phyloP scores from a whole-genome alignment of 2,113 vertebrate species.

The Ivindomyrus marchei region DNA sequence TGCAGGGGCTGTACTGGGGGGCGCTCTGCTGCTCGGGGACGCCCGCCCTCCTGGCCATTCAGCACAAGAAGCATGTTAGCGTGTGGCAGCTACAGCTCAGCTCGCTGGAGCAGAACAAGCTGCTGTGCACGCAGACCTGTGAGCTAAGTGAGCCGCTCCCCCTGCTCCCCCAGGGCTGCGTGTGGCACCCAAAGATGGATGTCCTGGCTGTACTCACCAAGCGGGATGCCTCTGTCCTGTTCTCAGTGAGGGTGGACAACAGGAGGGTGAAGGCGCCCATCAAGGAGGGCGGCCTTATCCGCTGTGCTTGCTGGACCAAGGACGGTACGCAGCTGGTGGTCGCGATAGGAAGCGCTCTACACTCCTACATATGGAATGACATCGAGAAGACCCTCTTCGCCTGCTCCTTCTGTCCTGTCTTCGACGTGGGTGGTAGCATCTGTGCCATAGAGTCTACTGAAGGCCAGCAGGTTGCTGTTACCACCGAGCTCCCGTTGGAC shows the following conservation, averaged over 20 bases:
- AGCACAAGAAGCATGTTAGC: slow-evolving; percentile 79
- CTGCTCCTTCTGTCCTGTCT: slow-evolving; percentile 76
- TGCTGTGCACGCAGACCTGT: slow-evolving; percentile 77
- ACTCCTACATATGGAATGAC: slow-evolving; percentile 86
- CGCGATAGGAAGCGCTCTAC: slow-evolving; percentile 75
- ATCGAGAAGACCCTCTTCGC: slow-evolving; percentile 70
- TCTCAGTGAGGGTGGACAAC: slow-evolving; percentile 67
- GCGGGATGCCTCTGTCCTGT: slow-evolving; percentile 71
- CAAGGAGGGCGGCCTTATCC: slow-evolving; percentile 66
- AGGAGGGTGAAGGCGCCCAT: slow-evolving; percentile 72
- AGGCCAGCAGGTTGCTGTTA: slow-evolving; percentile 69
- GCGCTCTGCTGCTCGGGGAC: slow-evolving; percentile 53
- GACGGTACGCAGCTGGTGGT: slow-evolving; percentile 82
- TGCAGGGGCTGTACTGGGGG: slow-evolving; percentile 83
- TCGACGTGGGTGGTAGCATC: slow-evolving; percentile 75
- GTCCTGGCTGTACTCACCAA: slow-evolving; percentile 79
- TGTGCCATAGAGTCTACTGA: slow-evolving; percentile 71
- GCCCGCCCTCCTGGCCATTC: slow-evolving; percentile 77
- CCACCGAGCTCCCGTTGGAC: slow-evolving; percentile 86
- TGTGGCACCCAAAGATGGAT: slow-evolving; percentile 85
- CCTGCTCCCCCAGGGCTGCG: slow-evolving; percentile 82
- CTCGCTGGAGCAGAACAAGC: slow-evolving; percentile 66
- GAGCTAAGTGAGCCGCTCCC: slow-evolving; percentile 78
- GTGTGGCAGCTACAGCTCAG: slow-evolving; percentile 82
- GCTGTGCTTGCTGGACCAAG: slow-evolving; percentile 89